Evolutionary conservation across 30 jellyfish, hydroid and myxozoan genomes (phyloP), one percentile per base, ranked within the genome.

Genomic region (Pseudorhiza aurosa): DNA sequence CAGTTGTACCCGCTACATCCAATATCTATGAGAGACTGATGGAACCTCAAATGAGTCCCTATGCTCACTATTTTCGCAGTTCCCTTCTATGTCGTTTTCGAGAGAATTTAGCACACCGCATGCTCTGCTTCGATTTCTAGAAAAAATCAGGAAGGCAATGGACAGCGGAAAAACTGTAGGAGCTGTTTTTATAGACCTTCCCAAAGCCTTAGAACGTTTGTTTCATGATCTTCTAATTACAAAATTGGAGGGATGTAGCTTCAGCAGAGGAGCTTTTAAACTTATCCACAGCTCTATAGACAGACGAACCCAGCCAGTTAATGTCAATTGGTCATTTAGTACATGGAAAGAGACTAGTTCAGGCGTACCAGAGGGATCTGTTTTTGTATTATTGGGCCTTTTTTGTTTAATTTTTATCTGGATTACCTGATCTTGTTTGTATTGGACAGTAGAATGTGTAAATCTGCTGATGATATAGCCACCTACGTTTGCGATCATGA

Each of bases 101-200:
- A 6, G 80, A 65, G 80, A 65, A 65, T 65, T 65, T 37, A 30
- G 80, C 65, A 37, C 80, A 65, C 65, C 30, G 60, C 35, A 65
- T 65, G 80, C 80, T 65, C 63, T 32, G 10, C 64, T 65, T 36
- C 60, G 80, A 14, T 39, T 65, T 45, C n/a, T 65, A 28, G 64
- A 65, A 65, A 29, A 30, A 6, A 28, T 63, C 80, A 65, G 80
- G 18, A 65, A 65, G 63, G 64, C 80, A 15, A 28, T 65, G 80
- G 80, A 65, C 80, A 65, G 64, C 35, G 80, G 49, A 58, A 58
- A 58, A 45, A 58, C 1, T 0, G 74, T 46, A 10, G 74, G 74
- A 46, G 74, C 74, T 46, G 46, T 58, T 4, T 50, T 50, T 50
- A 50, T 50, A 22, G 65, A 50, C 65, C 65, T 22, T 50, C 22